These are phyloP conservation scores for Pimephales promelas DNA, from an alignment of 2,113 vertebrate genomes.

Conservation along the genomic window DNA sequence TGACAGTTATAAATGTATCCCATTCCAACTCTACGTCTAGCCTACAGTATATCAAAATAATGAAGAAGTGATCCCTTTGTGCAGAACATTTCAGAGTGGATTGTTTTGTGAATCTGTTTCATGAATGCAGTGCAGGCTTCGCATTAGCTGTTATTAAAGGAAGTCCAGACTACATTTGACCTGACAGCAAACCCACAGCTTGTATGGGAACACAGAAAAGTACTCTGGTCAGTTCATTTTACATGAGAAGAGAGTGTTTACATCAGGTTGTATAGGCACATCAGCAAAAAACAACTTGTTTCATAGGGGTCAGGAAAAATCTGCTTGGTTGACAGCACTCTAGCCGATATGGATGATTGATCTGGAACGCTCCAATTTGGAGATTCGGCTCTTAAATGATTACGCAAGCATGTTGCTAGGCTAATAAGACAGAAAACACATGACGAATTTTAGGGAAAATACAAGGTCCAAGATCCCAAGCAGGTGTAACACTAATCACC, in stretches of 20 bases:
- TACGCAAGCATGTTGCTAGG: too few relatives aligned
- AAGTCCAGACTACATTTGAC: not conserved
- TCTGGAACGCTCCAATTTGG: not conserved
- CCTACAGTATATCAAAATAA: not conserved
- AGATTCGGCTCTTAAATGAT: not conserved
- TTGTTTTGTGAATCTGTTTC: not conserved
- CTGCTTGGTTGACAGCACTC: not conserved
- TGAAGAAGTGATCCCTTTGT: not conserved
- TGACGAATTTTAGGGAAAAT: too few relatives aligned
- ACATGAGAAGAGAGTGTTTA: not conserved
- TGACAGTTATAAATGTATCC: not conserved
- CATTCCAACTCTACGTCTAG: not conserved
- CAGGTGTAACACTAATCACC: too few relatives aligned
- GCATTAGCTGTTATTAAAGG: not conserved
- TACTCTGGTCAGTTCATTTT: not conserved
- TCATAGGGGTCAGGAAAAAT: not conserved
- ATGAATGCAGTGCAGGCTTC: not conserved
- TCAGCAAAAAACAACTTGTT: constrained; percentile 2
- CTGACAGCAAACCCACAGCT: not conserved
- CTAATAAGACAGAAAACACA: too few relatives aligned
- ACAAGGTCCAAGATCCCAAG: too few relatives aligned
- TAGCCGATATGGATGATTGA: not conserved
- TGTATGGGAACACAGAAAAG: not conserved
- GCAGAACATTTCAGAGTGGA: not conserved
- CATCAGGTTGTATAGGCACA: not conserved